A percentile compares a stretch with the other conserved stretches of the same genome.
phyloP scores from a whole-genome alignment of 1,140 invertebrate genomes.

The Cephus cinctus region DNA sequence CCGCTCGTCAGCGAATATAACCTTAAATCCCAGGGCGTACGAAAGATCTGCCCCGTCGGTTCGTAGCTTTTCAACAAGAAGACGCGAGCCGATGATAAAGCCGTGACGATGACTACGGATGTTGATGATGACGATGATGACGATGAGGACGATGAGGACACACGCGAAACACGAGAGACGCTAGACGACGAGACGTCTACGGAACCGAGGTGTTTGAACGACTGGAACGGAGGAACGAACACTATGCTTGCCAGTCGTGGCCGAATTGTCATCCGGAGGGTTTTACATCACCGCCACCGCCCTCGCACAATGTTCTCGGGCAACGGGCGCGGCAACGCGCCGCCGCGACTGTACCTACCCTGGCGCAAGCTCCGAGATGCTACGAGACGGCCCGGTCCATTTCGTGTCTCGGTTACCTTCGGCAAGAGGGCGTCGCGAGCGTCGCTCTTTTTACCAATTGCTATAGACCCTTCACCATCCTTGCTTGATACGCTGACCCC shows the following conservation, averaged over 20 bases:
- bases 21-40: too few species aligned
- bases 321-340: slow-evolving; percentile 26
- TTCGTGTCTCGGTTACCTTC: slow-evolving; percentile 16
- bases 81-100: too few species aligned
- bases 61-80: too few species aligned
- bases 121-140: slow-evolving; percentile 16
- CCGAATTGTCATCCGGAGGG: background rate
- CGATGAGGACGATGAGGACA: slow-evolving; percentile 12
- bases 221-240: background rate
- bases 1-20: too few species aligned
- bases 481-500: too few species aligned
- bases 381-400: slow-evolving; percentile 22
- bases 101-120: too few species aligned
- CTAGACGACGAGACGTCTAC: background rate
- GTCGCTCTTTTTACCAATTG: slow-evolving; percentile 1
- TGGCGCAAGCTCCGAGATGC: slow-evolving; percentile 18
- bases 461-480: slow-evolving; percentile 2
- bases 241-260: background rate
- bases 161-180: background rate
- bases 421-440: slow-evolving; percentile 17
- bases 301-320: slow-evolving; percentile 29
- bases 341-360: slow-evolving; percentile 26
- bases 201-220: background rate
- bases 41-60: too few species aligned
- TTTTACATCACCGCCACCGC: slow-evolving; percentile 38